Percentiles rank a stretch among this genome's conserved stretches.
phyloP scores from a whole-genome alignment of 2,797 vertebrate genomes.

The Macropodus opercularis region DNA sequence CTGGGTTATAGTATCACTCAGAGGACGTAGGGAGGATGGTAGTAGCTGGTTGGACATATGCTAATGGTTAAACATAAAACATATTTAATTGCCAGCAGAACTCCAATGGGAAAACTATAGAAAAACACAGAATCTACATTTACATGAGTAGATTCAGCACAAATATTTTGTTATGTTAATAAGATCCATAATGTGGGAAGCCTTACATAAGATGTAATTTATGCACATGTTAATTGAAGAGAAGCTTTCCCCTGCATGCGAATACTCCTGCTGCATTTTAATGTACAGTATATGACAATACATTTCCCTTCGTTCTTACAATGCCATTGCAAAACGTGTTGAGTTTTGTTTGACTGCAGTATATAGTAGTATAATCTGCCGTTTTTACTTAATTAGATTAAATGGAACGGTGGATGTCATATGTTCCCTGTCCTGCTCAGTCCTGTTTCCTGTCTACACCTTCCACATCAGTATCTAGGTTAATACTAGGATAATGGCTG shows the following conservation, averaged over 20 bases:
- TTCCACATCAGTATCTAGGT: no score
- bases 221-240: not conserved
- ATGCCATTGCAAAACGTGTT: not conserved
- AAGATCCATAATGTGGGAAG: not conserved
- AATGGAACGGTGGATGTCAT: no score
- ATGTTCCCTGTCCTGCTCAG: no score
- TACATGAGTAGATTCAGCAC: not conserved
- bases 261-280: not conserved
- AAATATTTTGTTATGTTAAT: not conserved
- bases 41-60: not conserved
- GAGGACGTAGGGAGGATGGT: not conserved
- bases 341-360: no score
- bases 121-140: not conserved
- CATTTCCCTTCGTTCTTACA: not conserved
- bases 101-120: no score
- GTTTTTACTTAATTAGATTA: no score
- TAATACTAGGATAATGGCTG: no score
- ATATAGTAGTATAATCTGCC: no score
- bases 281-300: not conserved
- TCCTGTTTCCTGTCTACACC: not conserved
- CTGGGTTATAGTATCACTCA: not conserved
- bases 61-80: no score
- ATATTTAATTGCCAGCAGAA: no score
- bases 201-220: no score
- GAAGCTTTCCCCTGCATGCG: not conserved